Base-by-base conservation (phyloP, 2,113 vertebrate genomes). In the Archilochus colubris region DNA sequence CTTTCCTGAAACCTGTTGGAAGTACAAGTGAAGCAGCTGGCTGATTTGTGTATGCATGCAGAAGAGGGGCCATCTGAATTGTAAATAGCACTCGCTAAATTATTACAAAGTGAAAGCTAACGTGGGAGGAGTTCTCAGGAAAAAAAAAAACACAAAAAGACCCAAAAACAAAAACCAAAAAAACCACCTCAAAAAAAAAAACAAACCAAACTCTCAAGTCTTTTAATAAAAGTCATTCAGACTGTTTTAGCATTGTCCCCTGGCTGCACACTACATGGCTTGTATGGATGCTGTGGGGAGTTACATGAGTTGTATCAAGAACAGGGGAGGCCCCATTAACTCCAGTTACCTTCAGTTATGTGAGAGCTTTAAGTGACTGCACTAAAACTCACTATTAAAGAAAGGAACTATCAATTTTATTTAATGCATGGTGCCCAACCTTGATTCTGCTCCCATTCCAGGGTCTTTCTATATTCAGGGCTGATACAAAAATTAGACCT, bases 1-100 rank as follows among this genome's bases (percentile, higher is more conserved):
- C 80, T 87, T 79, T 75, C 90, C 63, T 73, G 88, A 86, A 90
- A 88, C 76, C 76, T 81, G 53, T 64, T 93, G 74, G 58, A 77
- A 87, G 79, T 87, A 53, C 58, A 43, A 51, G 78, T 54, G 61
- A 75, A 68, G 59, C 8, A 1, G 81, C 83, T 81, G 76, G 6
- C 3, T 76, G 94, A 84, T 91, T 91, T 88, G 68, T 69, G 61
- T 88, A 30, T 76, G 83, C 70, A 38, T 48, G 63, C 90, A 86
- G 82, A 82, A 93, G 44, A 88, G 43, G 46, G 46, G 72, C 43
- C 62, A 89, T 86, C 92, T 86, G 82, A 91, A 89, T 92, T 92
- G 95, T 89, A 95, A 94, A 92, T 89, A 93, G 83, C 90, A 93
- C 77, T 67, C 88, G 93, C 83, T 94, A 79, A 88, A 96, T 93